Evolutionary conservation across 2,113 vertebrate species (phyloP), one percentile per base, ranked within the genome.

Genomic region (Triplophysa rosa): DNA sequence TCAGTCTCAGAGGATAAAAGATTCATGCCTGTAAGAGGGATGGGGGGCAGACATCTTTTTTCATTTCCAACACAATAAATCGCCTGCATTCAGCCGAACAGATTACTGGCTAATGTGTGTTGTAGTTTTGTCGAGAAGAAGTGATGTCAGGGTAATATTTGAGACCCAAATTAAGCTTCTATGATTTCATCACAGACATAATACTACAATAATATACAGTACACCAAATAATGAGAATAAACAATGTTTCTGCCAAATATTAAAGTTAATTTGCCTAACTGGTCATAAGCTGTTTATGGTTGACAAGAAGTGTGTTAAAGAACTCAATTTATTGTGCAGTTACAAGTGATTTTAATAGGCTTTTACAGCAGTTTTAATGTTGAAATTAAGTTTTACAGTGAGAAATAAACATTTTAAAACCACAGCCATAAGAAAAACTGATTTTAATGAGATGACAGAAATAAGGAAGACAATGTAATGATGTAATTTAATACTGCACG

Each of bases 11-110:
- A 64, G 80, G 82, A 80, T 40, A 12, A 37, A 67, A 66, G 72
- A 84, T 90, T 91, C 84, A 90, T 84, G 71, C 69, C 73, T 29
- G 9, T 52, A 13, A 16, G 49, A 58, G 16, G 73, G 70, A 29
- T 14, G 45, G 65, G 21, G 70, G 8, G 2, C 62, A n/a, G 47
- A 73, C 37, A 70, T 37, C 42, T 26, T 74, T 80, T 52, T 67
- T 67, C 79, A 73, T 67, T 75, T 59, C 49, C 59, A 13, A 75
- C 56, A 45, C 59, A 75, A 63, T 75, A 63, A 75, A 75, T 63
- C 0, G 12, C 26, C n/a, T 65, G 8, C 23, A 49, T 1, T 64
- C 42, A 65, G 74, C 61, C 37, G 19, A 52, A 65, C 23, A 26
- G 16, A 54, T 45, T 12, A 37, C 54, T 59, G 4, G 14, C 21